These are phyloP conservation scores for Drosophila formosana DNA, from an alignment of 2,888 invertebrate species.

Conservation along the genomic window DNA sequence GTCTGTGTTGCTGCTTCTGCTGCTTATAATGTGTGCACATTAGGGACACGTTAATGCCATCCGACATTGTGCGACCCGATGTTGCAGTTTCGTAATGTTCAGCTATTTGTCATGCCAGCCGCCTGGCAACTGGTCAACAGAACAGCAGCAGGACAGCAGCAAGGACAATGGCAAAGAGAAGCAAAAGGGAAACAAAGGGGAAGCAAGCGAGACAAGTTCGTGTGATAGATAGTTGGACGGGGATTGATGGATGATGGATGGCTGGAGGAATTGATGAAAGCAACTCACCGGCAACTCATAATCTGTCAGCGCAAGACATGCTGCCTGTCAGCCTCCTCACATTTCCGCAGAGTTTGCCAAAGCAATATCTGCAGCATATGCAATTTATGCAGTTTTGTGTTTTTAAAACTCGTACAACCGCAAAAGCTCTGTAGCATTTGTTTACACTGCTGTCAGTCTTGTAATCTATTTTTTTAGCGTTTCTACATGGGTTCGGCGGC, in stretches of 20 bases:
- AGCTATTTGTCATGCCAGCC: constrained; percentile 68
- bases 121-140: constrained; percentile 26
- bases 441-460: too few species aligned
- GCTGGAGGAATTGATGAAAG: constrained; percentile 9
- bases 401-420: too few species aligned
- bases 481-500: too few species aligned
- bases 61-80: constrained; percentile 44
- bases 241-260: constrained; percentile 8
- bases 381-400: too few species aligned
- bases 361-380: not conserved
- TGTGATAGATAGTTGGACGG: constrained; percentile 12
- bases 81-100: constrained; percentile 62
- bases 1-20: constrained; percentile 1
- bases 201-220: constrained; percentile 4
- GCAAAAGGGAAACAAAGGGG: not conserved
- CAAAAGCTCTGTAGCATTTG: too few species aligned
- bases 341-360: not conserved
- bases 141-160: not conserved
- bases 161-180: not conserved
- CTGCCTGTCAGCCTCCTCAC: not conserved
- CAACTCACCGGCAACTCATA: not conserved
- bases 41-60: constrained; percentile 64
- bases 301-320: constrained; percentile 1
- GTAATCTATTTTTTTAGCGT: too few species aligned
- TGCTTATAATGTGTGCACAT: constrained; percentile 69